Evolutionary conservation across 64 coral and sea anemone genomes (phyloP).

Genomic region (Stichodactyla helianthus): DNA sequence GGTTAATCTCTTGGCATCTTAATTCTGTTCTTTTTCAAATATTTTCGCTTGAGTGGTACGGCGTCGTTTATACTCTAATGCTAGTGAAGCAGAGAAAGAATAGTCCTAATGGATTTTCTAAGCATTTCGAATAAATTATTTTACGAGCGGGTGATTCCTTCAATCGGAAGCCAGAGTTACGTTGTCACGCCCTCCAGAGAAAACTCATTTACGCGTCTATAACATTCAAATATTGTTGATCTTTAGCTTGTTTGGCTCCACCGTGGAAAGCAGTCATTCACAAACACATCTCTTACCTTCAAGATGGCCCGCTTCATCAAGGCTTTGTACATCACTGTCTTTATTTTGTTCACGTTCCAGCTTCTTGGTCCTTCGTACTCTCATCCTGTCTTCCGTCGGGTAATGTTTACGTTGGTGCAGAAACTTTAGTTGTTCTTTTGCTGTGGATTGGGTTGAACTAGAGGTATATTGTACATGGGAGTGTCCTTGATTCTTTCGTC

Average conservation of each 20-base stretch:
- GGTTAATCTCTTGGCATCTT: neutral
- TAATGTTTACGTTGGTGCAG: neutral
- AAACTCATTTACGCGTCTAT: constrained; percentile 15
- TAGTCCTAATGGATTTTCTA: neutral
- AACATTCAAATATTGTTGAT: neutral
- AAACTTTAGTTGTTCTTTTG: constrained; percentile 21
- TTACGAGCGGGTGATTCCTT: constrained; percentile 13
- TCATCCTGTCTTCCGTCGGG: constrained; percentile 13
- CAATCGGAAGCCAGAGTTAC: constrained; percentile 4
- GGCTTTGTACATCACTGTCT: constrained; percentile 18
- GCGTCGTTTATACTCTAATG: constrained; percentile 7
- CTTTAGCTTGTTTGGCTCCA: neutral
- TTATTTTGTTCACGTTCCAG: constrained; percentile 15
- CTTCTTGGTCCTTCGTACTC: constrained; percentile 33
- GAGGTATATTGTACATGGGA: neutral
- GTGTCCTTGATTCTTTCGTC: no score
- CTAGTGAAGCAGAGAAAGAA: neutral
- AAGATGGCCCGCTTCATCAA: constrained; percentile 15
- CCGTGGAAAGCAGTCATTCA: neutral
- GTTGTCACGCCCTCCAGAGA: neutral
- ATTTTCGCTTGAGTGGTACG: neutral
- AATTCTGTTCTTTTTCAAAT: neutral
- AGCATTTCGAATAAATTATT: constrained; percentile 18
- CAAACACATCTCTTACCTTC: neutral
- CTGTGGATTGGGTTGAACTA: neutral